phyloP scores from a whole-genome alignment of 2,797 vertebrate genomes.

The Mareca strepera region DNA sequence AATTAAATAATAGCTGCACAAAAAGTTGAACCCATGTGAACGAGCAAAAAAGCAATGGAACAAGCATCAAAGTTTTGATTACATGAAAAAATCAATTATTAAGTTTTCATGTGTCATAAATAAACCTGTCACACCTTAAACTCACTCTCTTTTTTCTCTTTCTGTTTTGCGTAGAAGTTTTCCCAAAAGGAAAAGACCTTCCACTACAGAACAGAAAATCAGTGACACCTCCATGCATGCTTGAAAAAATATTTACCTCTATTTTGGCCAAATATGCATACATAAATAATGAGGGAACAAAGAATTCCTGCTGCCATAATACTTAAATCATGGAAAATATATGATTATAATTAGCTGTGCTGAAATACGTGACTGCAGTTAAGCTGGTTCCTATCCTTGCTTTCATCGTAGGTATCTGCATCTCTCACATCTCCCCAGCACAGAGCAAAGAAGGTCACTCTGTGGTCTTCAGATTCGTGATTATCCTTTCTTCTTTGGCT shows the following conservation, averaged over 20 bases:
- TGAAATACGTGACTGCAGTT: neutral
- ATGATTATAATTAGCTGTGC: neutral
- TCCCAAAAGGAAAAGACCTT: neutral
- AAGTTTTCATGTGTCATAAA: neutral
- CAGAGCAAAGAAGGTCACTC: neutral
- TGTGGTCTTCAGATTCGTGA: neutral
- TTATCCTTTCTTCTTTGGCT: neutral
- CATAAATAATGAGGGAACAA: neutral
- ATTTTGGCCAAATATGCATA: neutral
- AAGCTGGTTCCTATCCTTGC: neutral
- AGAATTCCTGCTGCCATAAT: neutral
- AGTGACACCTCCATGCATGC: neutral
- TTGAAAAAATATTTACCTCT: neutral
- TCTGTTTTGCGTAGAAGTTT: neutral
- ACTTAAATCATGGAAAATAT: neutral
- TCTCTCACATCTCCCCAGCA: neutral
- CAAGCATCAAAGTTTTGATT: neutral
- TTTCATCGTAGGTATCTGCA: neutral
- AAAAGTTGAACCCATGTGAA: neutral
- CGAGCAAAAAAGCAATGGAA: neutral
- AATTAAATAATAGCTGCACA: accelerated
- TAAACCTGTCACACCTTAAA: neutral
- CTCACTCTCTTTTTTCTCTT: neutral
- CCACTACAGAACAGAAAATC: neutral
- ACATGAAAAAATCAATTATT: neutral